Evolutionary conservation across 2,888 invertebrate genomes (phyloP).

Genomic region (Melinopterus prodromus): DNA sequence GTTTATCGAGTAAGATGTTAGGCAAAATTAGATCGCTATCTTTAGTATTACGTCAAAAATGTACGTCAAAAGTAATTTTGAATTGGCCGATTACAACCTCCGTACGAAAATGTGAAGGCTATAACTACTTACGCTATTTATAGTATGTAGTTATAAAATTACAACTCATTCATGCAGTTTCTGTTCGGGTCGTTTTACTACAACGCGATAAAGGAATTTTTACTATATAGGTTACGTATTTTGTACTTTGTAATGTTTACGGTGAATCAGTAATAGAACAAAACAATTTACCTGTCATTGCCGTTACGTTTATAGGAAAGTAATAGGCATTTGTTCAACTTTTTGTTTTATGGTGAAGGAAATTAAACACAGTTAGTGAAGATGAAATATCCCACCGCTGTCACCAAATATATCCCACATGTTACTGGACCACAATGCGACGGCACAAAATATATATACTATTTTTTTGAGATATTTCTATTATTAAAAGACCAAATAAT

Average conservation of each 20-base stretch:
- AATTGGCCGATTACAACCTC: neutral
- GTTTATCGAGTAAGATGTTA: neutral
- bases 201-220: neutral
- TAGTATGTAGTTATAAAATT: neutral
- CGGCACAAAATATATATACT: no score
- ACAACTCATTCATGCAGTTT: neutral
- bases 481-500: no score
- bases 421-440: no score
- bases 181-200: neutral
- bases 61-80: neutral
- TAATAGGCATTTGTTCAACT: no score
- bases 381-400: no score
- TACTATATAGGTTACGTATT: neutral
- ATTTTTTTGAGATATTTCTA: no score
- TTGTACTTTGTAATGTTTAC: neutral
- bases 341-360: no score
- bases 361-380: no score
- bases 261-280: neutral
- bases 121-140: neutral
- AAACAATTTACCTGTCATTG: neutral
- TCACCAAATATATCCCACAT: no score
- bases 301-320: no score
- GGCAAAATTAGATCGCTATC: neutral
- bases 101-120: neutral
- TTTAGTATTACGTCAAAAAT: neutral